A percentile compares a stretch with the other conserved stretches of the same genome.
These are phyloP conservation scores for Idaea dimidiata DNA, from an alignment of 2,888 invertebrate genomes.

Conservation along the genomic window DNA sequence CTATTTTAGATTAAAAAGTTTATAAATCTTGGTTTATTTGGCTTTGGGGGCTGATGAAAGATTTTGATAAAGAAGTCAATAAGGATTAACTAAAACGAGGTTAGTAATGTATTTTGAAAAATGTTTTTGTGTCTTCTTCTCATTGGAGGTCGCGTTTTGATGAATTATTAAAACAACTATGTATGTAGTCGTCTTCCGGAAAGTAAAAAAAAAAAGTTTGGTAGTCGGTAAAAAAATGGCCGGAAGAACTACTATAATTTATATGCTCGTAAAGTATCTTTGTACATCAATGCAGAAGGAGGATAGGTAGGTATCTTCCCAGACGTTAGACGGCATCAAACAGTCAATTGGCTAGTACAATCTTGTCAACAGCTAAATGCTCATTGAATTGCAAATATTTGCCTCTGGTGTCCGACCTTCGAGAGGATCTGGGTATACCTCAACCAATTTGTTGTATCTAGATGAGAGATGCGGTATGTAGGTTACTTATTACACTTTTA, in stretches of 20 bases:
- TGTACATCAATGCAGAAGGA: conserved; percentile 4
- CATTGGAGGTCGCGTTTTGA: no score
- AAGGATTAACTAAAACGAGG: not conserved
- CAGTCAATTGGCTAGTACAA: conserved; percentile 26
- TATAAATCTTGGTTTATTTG: not conserved
- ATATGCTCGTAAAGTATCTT: conserved; percentile 16
- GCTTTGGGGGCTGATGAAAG: not conserved
- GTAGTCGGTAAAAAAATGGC: no score
- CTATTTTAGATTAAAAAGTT: not conserved
- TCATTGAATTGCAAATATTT: conserved; percentile 33
- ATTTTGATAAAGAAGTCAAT: not conserved
- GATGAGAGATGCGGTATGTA: not conserved
- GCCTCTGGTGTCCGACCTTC: conserved; percentile 18
- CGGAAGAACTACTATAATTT: not conserved
- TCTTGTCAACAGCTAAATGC: conserved; percentile 12
- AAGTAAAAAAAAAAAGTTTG: no score
- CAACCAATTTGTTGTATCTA: not conserved
- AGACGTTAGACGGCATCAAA: conserved; percentile 16
- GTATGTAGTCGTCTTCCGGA: no score
- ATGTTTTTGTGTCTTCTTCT: no score
- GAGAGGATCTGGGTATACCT: conserved; percentile 9
- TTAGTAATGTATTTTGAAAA: no score
- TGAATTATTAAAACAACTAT: no score
- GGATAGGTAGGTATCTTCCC: not conserved
- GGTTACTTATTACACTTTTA: not conserved